Evolutionary conservation across 1,140 invertebrate genomes (phyloP).

Genomic region (Anthonomus grandis): DNA sequence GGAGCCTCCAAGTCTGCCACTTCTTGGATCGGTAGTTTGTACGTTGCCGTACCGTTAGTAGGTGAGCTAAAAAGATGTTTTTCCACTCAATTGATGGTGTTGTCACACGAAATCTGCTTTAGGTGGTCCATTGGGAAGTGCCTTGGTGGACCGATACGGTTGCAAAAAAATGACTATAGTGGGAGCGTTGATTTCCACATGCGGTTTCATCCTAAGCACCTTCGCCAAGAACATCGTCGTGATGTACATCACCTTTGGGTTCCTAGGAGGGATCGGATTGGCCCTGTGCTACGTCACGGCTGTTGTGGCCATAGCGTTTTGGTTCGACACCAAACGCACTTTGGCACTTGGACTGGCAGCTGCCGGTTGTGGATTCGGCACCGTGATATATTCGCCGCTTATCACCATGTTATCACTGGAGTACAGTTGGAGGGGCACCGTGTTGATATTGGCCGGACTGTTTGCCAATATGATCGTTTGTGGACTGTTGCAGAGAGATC

Average conservation of each 20-base stretch:
- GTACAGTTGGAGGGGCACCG: constrained; percentile 85
- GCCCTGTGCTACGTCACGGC: constrained; percentile 86
- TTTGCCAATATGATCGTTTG: constrained; percentile 81
- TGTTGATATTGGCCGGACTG: constrained; percentile 60
- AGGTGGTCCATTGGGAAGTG: constrained; percentile 80
- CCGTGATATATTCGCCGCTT: constrained; percentile 81
- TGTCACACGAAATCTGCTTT: too few relatives aligned
- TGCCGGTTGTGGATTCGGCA: constrained; percentile 81
- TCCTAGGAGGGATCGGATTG: constrained; percentile 80
- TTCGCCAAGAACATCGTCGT: constrained; percentile 68
- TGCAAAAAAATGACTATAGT: constrained; percentile 80
- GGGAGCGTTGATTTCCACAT: constrained; percentile 70
- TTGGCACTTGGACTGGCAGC: constrained; percentile 90
- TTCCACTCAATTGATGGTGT: too few relatives aligned
- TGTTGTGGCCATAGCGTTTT: constrained; percentile 90
- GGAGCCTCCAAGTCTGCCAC: constrained; percentile 76
- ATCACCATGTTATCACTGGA: constrained; percentile 70
- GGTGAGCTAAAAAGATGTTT: constrained; percentile 9
- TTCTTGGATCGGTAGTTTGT: constrained; percentile 83
- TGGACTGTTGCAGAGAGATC: constrained; percentile 82
- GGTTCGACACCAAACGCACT: constrained; percentile 90
- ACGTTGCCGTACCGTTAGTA: constrained; percentile 78
- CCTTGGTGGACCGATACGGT: constrained; percentile 82
- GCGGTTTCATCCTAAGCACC: constrained; percentile 76
- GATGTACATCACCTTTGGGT: constrained; percentile 82